These are phyloP conservation scores for Hymenopus coronatus DNA, from an alignment of 2,888 invertebrate species.

Conservation along the genomic window DNA sequence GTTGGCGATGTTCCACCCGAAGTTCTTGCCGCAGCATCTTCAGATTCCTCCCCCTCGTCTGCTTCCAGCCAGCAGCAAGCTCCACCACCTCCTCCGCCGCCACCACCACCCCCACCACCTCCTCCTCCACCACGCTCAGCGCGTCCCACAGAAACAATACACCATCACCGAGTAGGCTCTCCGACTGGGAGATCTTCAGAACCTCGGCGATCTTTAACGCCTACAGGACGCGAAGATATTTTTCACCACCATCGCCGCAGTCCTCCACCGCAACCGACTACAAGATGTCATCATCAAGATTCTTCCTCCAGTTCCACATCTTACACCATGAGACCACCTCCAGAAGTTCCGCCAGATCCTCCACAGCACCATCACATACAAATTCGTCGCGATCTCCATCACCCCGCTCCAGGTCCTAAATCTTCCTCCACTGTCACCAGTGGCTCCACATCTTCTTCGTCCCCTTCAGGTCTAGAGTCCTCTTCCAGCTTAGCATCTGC, in stretches of 20 bases:
- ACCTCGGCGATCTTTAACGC: constrained; percentile 63
- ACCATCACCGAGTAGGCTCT: constrained; percentile 15
- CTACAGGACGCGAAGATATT: constrained; percentile 45
- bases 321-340: constrained; percentile 64
- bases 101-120: constrained; percentile 30
- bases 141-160: constrained; percentile 57
- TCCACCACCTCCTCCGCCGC: constrained; percentile 25
- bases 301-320: constrained; percentile 41
- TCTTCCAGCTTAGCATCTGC: constrained; percentile 38
- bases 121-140: constrained; percentile 38
- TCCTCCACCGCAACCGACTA: constrained; percentile 32
- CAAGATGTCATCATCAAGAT: constrained; percentile 38
- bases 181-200: constrained; percentile 49
- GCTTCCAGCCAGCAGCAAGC: constrained; percentile 28
- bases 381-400: constrained; percentile 67
- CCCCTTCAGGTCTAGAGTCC: constrained; percentile 40
- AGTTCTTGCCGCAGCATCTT: constrained; percentile 48
- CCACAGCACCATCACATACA: constrained; percentile 60
- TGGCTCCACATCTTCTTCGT: constrained; percentile 52
- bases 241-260: constrained; percentile 23
- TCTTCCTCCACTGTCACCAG: constrained; percentile 48
- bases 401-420: constrained; percentile 10
- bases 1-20: constrained; percentile 83
- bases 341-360: constrained; percentile 8
- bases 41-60: constrained; percentile 24